Evolutionary conservation across 2,797 vertebrate species (phyloP).

Genomic region (Acipenser ruthenus): DNA sequence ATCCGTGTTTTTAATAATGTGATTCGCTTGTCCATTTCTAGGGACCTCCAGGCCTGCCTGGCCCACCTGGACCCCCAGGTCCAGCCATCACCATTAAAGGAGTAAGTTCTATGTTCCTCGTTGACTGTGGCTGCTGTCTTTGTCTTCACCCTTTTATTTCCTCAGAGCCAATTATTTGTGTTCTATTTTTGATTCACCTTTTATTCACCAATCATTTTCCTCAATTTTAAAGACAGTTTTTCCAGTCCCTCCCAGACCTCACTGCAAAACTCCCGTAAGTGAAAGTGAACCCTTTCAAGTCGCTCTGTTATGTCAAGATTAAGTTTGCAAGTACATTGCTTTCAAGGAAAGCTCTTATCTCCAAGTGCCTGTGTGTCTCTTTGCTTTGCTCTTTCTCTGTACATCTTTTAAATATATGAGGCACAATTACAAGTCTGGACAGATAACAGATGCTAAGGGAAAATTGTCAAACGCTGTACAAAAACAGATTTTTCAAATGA

Average conservation of each 20-base stretch:
- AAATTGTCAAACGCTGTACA: no score
- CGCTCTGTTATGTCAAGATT: neutral
- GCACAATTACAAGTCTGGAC: neutral
- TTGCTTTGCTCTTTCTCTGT: neutral
- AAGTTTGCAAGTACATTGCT: neutral
- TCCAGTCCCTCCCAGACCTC: slow-evolving; percentile 77
- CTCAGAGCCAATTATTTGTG: neutral
- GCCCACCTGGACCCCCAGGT: slow-evolving; percentile 73
- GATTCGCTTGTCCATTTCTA: slow-evolving; percentile 25
- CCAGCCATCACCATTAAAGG: slow-evolving; percentile 68
- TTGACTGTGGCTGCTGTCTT: neutral
- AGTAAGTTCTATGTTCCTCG: slow-evolving; percentile 44
- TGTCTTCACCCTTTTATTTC: neutral
- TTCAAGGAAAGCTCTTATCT: slow-evolving; percentile 25
- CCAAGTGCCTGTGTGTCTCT: neutral
- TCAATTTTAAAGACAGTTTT: slow-evolving; percentile 74
- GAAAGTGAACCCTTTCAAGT: slow-evolving; percentile 14
- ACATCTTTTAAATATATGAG: no score
- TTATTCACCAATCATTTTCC: slow-evolving; percentile 23
- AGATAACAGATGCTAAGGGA: neutral
- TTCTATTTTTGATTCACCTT: neutral
- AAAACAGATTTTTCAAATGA: no score
- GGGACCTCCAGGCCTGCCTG: slow-evolving; percentile 78
- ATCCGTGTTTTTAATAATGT: no score
- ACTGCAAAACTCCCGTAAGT: slow-evolving; percentile 90